Base-by-base conservation (phyloP, 1,140 invertebrate species). In the Musca domestica region DNA sequence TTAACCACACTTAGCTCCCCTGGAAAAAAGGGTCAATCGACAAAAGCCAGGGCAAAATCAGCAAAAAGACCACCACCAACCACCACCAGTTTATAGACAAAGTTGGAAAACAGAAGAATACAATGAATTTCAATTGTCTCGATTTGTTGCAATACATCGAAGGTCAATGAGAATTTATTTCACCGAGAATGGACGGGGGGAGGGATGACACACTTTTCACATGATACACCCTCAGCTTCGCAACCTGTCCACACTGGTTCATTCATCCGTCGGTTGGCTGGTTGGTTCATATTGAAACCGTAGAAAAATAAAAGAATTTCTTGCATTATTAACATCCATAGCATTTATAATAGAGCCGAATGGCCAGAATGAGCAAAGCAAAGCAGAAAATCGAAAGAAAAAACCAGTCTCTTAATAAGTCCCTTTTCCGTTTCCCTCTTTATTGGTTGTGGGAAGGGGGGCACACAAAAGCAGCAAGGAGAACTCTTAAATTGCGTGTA, bases 41-140 rank as follows among this genome's bases (percentile, higher is more conserved):
- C 34, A 41, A 41, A 41, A 41, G 34, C 6, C 34, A 41, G 34
- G 34, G 34, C 34, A 41, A 12, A 41, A 41, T 41, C 34, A 41
- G 34, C 34, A 12, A 41, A 41, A 10, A 41, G n/a, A n/a, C n/a
- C n/a, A n/a, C n/a, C n/a, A n/a, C n/a, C n/a, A n/a, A n/a, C n/a
- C 10, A 41, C 34, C 34, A 41, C 34, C 5, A 27, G 6, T 56
- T 15, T 14, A 3, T 30, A 9, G 23, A 2, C 6, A 58, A 14
- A 30, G 17, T 30, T 41, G 27, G n/a, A n/a, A n/a, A n/a, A n/a
- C n/a, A 17, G 25, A 34, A 61, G 34, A 61, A 19, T 27, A 61
- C 56, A 61, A 61, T 61, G 56, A 61, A 61, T 61, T 41, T 61
- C 56, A 61, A 61, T 61, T 61, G 56, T 61, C 56, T 61, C 30